These are phyloP conservation scores for Pycnonotus jocosus DNA, from an alignment of 2,113 vertebrate genomes.

Conservation along the genomic window DNA sequence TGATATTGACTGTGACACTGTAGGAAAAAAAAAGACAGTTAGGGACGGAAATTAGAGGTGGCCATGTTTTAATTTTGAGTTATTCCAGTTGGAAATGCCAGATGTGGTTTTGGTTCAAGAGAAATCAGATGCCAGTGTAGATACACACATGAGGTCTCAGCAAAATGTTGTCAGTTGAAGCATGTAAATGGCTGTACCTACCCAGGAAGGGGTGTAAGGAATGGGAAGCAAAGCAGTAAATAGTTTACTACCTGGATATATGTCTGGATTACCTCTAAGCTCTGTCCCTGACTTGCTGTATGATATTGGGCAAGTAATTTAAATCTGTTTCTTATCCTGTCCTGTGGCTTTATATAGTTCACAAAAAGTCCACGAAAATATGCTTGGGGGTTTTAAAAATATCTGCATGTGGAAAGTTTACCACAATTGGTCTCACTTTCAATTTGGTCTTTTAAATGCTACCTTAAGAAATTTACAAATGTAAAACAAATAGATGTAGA, in stretches of 20 bases:
- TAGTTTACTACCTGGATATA: background rate
- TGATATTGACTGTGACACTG: background rate
- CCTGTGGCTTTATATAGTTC: background rate
- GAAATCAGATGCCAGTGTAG: background rate
- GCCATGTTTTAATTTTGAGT: background rate
- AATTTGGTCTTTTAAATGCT: background rate
- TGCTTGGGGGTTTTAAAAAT: background rate
- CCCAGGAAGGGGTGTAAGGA: background rate
- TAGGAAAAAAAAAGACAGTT: background rate
- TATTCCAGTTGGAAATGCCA: background rate
- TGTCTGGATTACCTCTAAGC: background rate
- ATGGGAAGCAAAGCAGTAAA: background rate
- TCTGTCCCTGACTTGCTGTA: background rate
- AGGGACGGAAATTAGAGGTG: background rate
- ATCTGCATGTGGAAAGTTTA: background rate
- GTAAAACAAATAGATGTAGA: background rate
- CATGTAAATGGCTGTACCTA: background rate
- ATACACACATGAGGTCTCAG: background rate
- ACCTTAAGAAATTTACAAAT: background rate
- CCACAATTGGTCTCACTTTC: background rate
- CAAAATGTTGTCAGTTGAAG: background rate
- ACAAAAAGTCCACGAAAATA: background rate
- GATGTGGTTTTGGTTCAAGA: background rate
- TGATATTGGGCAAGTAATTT: background rate
- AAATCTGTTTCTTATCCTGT: background rate